Base-by-base conservation (phyloP, 2,113 vertebrate genomes). In the Barbus barbus region DNA sequence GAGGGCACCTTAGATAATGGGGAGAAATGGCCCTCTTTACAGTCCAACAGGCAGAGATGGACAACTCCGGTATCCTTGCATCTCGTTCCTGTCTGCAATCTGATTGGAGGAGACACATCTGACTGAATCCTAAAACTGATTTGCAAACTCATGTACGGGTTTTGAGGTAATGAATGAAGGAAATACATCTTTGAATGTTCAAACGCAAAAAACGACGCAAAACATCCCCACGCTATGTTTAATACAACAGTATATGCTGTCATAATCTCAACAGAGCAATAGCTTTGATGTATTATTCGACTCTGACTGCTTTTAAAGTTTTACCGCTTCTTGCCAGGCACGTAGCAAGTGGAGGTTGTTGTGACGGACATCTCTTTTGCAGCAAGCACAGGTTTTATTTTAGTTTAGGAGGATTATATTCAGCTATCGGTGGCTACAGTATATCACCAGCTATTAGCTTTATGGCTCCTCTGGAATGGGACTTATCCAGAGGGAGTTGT, bases 261-360 rank as follows among this genome's bases (percentile, higher is more conserved):
- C 51, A 56, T 41, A 36, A 24, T 14, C 83, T 84, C 63, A 78
- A 71, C 60, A 58, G 63, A 61, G 78, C 73, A 20, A 31, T 46
- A 8, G 72, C 78, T 84, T 41, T 73, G 78, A 85, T 82, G 86
- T 73, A 67, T 82, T 73, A 56, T 84, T 78, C 6, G n/a, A 63
- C 84, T 41, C 31, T 28, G 33, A 26, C 61, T 22, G 41, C 31
- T 76, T 76, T 75, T 24, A 36, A 61, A 28, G 7, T 67, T 56
- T 24, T 14, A 12, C 20, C 20, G 28, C n/a, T 48, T 38, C 82
- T 58, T 22, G 41, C 58, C 13, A 48, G 61, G 58, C 36, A 76
- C n/a, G 14, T 65, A 53, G 48, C 48, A 36, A 78, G 46, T 14
- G 46, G 33, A 86, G 61, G 12, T 16, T 44, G 28, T 9, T 26